Evolutionary conservation across 2,113 vertebrate species (phyloP).

Genomic region (Petaurus breviceps): DNA sequence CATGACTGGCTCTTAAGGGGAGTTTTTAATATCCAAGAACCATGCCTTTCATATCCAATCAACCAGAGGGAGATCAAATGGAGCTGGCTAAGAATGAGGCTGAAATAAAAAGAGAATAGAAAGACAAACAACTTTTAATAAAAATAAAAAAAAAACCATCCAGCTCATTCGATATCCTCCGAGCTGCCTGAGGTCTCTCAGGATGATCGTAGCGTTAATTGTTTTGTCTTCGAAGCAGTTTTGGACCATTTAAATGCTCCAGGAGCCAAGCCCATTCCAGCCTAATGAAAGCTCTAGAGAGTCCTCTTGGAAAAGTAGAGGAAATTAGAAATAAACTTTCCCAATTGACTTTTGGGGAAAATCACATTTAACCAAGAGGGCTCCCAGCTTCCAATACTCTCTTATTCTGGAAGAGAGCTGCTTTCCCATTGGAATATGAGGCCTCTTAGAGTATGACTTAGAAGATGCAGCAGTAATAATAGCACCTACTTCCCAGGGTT

Average conservation of each 20-base stretch:
- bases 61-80: background rate
- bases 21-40: conserved; percentile 37
- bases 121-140: conserved; percentile 63
- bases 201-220: background rate
- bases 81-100: conserved; percentile 29
- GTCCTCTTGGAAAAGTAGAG: background rate
- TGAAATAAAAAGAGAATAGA: conserved; percentile 38
- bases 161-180: conserved; percentile 37
- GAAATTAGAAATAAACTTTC: background rate
- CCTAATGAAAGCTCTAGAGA: background rate
- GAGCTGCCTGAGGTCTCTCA: conserved; percentile 2
- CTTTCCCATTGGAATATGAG: background rate
- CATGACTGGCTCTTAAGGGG: background rate
- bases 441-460: background rate
- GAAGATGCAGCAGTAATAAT: background rate
- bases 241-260: background rate
- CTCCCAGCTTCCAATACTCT: background rate
- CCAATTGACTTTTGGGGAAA: background rate
- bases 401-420: background rate
- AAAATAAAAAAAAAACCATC: conserved; percentile 9
- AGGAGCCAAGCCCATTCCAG: background rate
- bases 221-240: background rate
- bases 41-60: conserved; percentile 7
- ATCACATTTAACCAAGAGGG: background rate
- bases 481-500: background rate